Evolutionary conservation across 2,797 vertebrate genomes (phyloP), one percentile per base, ranked within the genome.

Genomic region (Oreonectes daqikongensis): DNA sequence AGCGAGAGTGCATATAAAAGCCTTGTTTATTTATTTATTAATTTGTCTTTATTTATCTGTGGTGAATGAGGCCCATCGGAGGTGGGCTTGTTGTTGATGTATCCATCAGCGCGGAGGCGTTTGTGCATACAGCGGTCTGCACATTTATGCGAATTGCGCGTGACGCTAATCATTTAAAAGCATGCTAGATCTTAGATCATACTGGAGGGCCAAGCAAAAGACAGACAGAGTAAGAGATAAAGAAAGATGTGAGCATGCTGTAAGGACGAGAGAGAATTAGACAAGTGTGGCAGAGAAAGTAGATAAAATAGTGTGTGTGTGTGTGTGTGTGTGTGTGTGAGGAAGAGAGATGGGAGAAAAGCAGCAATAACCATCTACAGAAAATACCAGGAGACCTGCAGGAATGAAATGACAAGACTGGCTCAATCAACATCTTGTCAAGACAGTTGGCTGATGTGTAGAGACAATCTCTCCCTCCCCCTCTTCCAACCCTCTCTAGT

Each of bases 361-460:
- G 65, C 38, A 72, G 87, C 86, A 88, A 85, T 85, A 88, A 86
- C 86, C 88, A 84, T 83, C 87, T 88, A 84, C 84, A 83, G 88
- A 88, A 88, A 91, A 86, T 88, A 90, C 89, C 89, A 82, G 87
- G 88, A 89, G 91, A 89, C 88, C 86, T 86, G 88, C 83, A 86
- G 86, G 85, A 90, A 82, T 72, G 70, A 88, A 92, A 89, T 90
- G 90, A 92, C 91, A 92, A 89, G 89, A 87, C 87, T 79, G 87
- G 88, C 91, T 93, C 92, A 91, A 92, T 92, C 92, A 90, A 89
- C 90, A 89, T 92, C 89, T 91, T 90, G 90, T 93, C 91, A 91
- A 90, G 89, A 90, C 86, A 79, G 85, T 86, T 86, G 87, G 88
- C 87, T 90, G 91, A 91, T 92, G 88, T 90, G 86, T 89, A 88